phyloP scores from a whole-genome alignment of 2,113 vertebrate species.

The Australoheros scitulus region DNA sequence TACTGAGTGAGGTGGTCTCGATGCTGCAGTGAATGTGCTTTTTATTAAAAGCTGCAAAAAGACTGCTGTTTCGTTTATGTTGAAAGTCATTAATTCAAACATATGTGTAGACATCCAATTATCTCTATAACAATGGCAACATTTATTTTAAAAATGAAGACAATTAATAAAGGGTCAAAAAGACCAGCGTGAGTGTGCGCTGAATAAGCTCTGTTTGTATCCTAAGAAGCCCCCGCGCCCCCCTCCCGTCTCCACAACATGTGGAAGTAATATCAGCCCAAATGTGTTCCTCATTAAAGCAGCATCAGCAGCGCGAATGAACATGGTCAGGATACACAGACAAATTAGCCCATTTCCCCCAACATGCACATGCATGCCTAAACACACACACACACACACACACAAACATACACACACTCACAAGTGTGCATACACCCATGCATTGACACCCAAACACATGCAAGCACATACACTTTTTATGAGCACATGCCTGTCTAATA shows the following conservation, averaged over 20 bases:
- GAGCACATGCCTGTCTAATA: conserved; percentile 10
- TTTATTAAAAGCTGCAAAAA: background rate
- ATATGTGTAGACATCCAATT: background rate
- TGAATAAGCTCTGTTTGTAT: conserved; percentile 47
- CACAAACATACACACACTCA: background rate
- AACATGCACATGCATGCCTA: conserved; percentile 35
- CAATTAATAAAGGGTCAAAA: conserved; percentile 37
- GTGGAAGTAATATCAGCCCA: conserved; percentile 89
- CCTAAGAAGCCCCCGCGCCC: conserved; percentile 6
- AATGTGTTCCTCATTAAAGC: conserved; percentile 95
- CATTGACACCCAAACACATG: conserved; percentile 23
- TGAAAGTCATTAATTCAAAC: too few relatives aligned
- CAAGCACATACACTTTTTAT: conserved; percentile 6
- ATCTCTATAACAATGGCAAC: background rate
- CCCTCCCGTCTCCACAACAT: conserved; percentile 68
- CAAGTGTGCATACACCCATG: conserved; percentile 23
- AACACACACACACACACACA: conserved; percentile 20
- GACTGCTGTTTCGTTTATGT: too few relatives aligned
- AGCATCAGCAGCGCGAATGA: conserved; percentile 90
- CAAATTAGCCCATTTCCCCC: conserved; percentile 90
- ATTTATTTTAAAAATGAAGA: background rate
- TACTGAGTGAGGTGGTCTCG: background rate
- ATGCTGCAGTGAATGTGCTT: background rate
- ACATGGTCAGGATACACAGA: conserved; percentile 92
- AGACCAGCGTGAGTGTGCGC: conserved; percentile 1